Evolutionary conservation across 2,797 vertebrate genomes (phyloP).

Genomic region (Tenualosa ilisha): DNA sequence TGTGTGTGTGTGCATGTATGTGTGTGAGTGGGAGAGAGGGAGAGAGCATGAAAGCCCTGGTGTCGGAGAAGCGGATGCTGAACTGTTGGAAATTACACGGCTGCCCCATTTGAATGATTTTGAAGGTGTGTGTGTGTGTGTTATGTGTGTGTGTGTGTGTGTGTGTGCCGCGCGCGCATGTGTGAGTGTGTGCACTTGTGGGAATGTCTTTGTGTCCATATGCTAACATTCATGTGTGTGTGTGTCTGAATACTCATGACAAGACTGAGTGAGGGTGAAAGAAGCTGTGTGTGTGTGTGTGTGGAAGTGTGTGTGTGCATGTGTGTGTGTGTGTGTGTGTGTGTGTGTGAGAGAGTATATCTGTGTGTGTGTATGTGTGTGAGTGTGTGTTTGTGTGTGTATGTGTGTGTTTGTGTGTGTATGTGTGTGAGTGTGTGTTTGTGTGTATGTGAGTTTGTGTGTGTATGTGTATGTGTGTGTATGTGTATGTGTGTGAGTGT

Average conservation of each 20-base stretch:
- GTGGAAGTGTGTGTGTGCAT: neutral
- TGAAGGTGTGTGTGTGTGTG: slow-evolving; percentile 38
- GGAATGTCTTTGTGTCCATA: neutral
- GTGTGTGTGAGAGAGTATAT: neutral
- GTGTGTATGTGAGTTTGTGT: neutral
- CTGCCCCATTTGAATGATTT: slow-evolving; percentile 56
- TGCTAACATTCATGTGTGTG: neutral
- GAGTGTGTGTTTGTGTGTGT: neutral
- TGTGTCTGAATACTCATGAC: too few relatives aligned
- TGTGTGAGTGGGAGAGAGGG: slow-evolving; percentile 4
- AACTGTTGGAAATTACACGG: slow-evolving; percentile 62
- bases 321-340: neutral
- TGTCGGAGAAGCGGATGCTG: slow-evolving; percentile 55
- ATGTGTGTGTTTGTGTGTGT: neutral
- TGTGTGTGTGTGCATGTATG: slow-evolving; percentile 11
- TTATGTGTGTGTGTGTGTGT: slow-evolving; percentile 8
- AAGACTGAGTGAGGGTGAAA: too few relatives aligned
- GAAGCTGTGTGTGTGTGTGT: too few relatives aligned
- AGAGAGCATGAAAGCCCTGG: slow-evolving; percentile 41
- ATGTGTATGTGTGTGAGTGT: neutral
- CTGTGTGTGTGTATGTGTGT: neutral
- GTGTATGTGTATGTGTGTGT: neutral
- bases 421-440: neutral
- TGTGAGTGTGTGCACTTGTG: neutral
- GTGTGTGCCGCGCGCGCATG: too few relatives aligned